Evolutionary conservation across 2,888 invertebrate genomes (phyloP), one percentile per base, ranked within the genome.

Genomic region (Aquatica leii): DNA sequence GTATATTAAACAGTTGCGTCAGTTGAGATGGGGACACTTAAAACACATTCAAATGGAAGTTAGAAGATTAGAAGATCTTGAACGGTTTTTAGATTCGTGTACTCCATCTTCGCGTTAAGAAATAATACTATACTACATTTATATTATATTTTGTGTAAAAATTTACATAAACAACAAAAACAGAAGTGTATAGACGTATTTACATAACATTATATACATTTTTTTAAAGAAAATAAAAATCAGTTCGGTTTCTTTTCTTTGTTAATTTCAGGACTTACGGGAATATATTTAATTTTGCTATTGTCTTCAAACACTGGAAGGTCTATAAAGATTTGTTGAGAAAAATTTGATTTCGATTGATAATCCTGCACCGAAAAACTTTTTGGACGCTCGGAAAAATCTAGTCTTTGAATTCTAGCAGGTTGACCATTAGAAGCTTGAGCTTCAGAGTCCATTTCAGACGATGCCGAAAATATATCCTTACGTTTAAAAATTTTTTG

Each of bases 41-140:
- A 80, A 80, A 59, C 82, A 82, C 66, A 84, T 84, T 59, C 82
- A 83, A 67, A 76, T 78, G 2, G 82, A 82, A 72, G 77, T 82
- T n/a, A 75, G 75, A 40, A 75, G 81, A 52, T 69, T 84, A 17
- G 82, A 81, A 65, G 81, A 82, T 43, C 69, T 84, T 20, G 83
- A 84, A 71, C 73, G 79, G 60, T 80, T 81, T 65, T 70, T 83
- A 53, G 83, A 84, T 68, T 75, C 77, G 1, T 81, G 77, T 65
- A 73, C 35, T n/a, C 21, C 49, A 4, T 40, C 24, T 1, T 31
- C 54, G 8, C 31, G 12, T n/a, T 37, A 11, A 9, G 37, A 57
- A 50, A 12, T 4, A 24, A 24, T 24, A 24, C 6, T 24, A 24
- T 4, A 24, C 24, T 24, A 6, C 6, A 24, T 24, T 17, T 37